A percentile compares a stretch with the other conserved stretches of the same genome.
phyloP scores from a whole-genome alignment of 2,888 invertebrate species.

The Lasioglossum malachurum region DNA sequence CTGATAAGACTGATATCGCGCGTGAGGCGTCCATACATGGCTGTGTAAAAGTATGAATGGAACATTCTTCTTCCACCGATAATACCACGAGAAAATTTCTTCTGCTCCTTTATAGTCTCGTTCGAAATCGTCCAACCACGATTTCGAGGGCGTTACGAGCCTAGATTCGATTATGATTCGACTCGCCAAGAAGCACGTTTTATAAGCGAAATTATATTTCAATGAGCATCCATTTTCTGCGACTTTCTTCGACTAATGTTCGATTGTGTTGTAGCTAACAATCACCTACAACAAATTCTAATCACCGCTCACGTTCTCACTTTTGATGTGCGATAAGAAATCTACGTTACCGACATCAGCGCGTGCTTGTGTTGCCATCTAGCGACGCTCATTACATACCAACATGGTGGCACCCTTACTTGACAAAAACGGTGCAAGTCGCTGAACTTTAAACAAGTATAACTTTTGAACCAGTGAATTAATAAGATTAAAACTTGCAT shows the following conservation, averaged over 20 bases:
- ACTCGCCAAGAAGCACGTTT: conserved; percentile 9
- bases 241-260: conserved; percentile 7
- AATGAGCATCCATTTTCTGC: conserved; percentile 1
- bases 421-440: too few species aligned
- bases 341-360: too few species aligned
- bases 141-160: conserved; percentile 7
- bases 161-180: neutral
- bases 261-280: neutral
- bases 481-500: too few species aligned
- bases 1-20: conserved; percentile 73
- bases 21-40: conserved; percentile 66
- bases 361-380: too few species aligned
- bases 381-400: too few species aligned
- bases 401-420: too few species aligned
- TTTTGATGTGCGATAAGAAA: too few species aligned
- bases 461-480: too few species aligned
- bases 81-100: conserved; percentile 48
- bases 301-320: neutral
- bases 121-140: conserved; percentile 21
- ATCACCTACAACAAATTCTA: neutral
- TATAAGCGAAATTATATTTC: conserved; percentile 25
- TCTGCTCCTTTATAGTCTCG: conserved; percentile 34
- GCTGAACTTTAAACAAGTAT: too few species aligned
- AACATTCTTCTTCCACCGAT: conserved; percentile 70
- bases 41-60: conserved; percentile 73